Base-by-base conservation (phyloP, 2,113 vertebrate species). In the Myotis lucifugus region DNA sequence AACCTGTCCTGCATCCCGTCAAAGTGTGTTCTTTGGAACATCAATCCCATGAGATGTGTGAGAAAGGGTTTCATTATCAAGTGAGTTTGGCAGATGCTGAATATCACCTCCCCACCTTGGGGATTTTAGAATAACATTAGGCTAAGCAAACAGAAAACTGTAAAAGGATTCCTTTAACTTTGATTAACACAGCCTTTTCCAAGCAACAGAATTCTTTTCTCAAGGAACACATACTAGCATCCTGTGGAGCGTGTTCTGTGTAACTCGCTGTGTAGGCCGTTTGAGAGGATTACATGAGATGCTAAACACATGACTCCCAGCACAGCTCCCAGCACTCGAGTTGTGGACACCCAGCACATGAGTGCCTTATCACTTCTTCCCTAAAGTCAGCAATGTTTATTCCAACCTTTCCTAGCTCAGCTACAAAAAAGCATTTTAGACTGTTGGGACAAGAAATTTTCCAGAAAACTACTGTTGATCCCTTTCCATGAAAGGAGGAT, bases 261-360 rank as follows among this genome's bases (percentile, higher is more conserved):
- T 40, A 9, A 37, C 4, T 4, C 27, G 9, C 17, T 19, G 67
- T 37, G 34, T 21, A 34, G 15, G 12, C 67, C 56, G 37, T n/a
- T 34, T 12, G 46, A 54, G n/a, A 72, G 17, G 14, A 5, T 29
- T n/a, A 2, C 14, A 25, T 10, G 14, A 32, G 34, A 64, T 6
- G 50, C 70, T n/a, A 42, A 83, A 7, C 73, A 66, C 34, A 6
- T 5, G 13, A 25, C 66, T 5, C 10, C 3, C 8, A 2, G 32
- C 52, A 12, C 10, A 9, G 72, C 37, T 29, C 64, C 21, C 3
- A 14, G 34, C 14, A 2, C 10, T 0, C 0, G 19, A 19, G 2
- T 5, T 0, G 3, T 0, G 18, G 8, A 14, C 37, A 32, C 4
- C 14, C 42, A 23, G 48, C 52, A 17, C 70, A 21, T 34, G 61